A percentile compares a stretch with the other conserved stretches of the same genome.
phyloP scores from a whole-genome alignment of 2,113 vertebrate genomes.

The Rhinolophus sinicus region DNA sequence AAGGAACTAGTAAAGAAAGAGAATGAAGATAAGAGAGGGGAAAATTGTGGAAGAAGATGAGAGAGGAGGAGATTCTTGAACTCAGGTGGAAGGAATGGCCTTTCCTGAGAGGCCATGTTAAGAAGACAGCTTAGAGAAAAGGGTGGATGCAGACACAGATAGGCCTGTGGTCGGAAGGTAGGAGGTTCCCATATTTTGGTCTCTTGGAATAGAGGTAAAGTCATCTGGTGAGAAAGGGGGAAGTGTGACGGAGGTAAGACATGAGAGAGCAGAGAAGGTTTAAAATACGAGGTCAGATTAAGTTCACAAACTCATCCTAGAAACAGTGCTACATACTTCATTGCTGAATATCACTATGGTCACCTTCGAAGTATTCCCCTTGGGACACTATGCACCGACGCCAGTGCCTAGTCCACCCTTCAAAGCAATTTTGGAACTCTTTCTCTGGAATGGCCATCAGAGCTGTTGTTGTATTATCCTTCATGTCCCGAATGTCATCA shows the following conservation, averaged over 20 bases:
- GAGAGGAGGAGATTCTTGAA: not conserved
- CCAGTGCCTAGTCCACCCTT: no score
- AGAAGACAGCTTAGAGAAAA: not conserved
- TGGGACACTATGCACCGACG: no score
- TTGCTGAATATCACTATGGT: no score
- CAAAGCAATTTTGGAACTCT: no score
- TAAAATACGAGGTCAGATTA: not conserved
- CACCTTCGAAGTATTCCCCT: no score
- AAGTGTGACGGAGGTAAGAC: not conserved
- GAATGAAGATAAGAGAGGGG: not conserved
- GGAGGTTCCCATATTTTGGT: not conserved
- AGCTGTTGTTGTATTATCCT: no score
- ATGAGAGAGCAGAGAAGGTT: not conserved
- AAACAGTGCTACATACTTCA: no score
- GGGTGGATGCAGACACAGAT: not conserved
- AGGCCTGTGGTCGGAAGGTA: not conserved
- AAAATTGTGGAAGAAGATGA: not conserved
- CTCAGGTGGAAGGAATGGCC: not conserved
- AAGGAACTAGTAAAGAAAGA: not conserved
- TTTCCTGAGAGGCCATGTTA: not conserved
- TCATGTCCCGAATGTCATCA: no score
- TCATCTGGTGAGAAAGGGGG: not conserved
- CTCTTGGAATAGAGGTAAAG: not conserved
- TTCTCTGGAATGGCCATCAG: no score
- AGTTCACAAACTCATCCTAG: no score